Base-by-base conservation (phyloP, 92 coral and sea anemone species). In the Nematostella vectensis region DNA sequence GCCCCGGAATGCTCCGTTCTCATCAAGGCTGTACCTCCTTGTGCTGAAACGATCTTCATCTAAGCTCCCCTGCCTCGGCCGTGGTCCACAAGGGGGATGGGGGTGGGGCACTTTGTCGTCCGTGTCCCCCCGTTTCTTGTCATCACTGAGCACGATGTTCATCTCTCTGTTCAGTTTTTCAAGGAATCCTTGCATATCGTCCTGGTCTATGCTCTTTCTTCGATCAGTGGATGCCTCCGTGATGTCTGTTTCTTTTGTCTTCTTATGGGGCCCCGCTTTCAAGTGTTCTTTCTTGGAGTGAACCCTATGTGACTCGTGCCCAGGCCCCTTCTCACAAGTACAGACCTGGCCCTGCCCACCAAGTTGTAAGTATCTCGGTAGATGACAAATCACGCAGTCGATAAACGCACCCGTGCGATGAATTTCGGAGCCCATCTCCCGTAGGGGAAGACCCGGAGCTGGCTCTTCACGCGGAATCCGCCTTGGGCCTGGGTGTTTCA, bases 321-420 rank as follows among this genome's bases (percentile, higher is more conserved):
- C 60, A 20, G 68, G 80, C 31, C 77, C 76, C 12, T 55, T 61
- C 3, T 72, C 86, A 43, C 89, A 87, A 26, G 76, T 53, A 47
- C 96, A 72, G 9, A 47, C 48, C 22, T 37, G 45, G 11, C 47
- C 67, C 50, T 36, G 62, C 47, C 62, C 60, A 10, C 25, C 45
- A 4, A 76, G 79, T 1, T 75, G 85, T 1, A 77, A 63, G 54
- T 62, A 53, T 30, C 74, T 71, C 18, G 99, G 96, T 31, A 93
- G 59, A 31, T 83, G 70, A 33, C 93, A 93, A 4, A 86, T 55
- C 1, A 82, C 88, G 24, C 94, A 86, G 55, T 80, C 77, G 37
- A 68, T 82, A 31, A 81, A 83, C 2, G 88, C 99, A 2, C 61
- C 58, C 0, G 99, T 79, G 25, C 99, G 82, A 40, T 82, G 99